Evolutionary conservation across 2,888 invertebrate genomes (phyloP).

Genomic region (Bellardia bayeri): DNA sequence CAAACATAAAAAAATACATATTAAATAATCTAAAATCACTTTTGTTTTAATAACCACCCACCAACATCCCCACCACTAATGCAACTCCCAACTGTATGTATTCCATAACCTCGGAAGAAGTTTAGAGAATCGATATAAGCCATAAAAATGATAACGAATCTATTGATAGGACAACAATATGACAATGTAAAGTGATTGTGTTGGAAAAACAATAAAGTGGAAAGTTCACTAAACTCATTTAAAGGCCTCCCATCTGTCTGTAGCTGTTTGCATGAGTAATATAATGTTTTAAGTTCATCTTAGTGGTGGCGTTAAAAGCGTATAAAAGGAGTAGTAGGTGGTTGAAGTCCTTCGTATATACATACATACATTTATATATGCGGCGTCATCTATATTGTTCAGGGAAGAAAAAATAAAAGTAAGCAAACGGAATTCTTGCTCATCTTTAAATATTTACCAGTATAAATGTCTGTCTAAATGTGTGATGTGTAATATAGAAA

Average conservation of each 20-base stretch:
- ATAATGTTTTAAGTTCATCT: conserved; percentile 46
- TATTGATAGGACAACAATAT: conserved; percentile 41
- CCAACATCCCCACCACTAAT: background rate
- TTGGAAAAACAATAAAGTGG: conserved; percentile 39
- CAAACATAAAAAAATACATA: background rate
- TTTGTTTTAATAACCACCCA: conserved; percentile 2
- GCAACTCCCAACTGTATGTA: conserved; percentile 23
- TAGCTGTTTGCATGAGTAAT: background rate
- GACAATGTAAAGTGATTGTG: conserved; percentile 49
- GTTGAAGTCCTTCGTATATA: background rate
- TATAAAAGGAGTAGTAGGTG: conserved; percentile 31
- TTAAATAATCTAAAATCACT: conserved; percentile 32
- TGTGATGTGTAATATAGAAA: conserved; percentile 5
- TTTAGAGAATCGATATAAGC: conserved; percentile 60
- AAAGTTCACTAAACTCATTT: conserved; percentile 69
- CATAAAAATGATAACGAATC: conserved; percentile 64
- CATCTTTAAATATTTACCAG: conserved; percentile 50
- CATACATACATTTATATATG: background rate
- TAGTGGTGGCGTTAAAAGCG: background rate
- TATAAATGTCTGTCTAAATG: background rate
- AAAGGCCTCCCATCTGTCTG: conserved; percentile 55
- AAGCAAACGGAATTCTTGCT: conserved; percentile 9
- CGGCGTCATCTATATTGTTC: background rate
- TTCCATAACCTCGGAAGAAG: conserved; percentile 1
- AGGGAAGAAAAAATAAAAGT: background rate